Conservation (phyloP, 2,797 vertebrate species). For the Pipistrellus pygmaeus region DNA sequence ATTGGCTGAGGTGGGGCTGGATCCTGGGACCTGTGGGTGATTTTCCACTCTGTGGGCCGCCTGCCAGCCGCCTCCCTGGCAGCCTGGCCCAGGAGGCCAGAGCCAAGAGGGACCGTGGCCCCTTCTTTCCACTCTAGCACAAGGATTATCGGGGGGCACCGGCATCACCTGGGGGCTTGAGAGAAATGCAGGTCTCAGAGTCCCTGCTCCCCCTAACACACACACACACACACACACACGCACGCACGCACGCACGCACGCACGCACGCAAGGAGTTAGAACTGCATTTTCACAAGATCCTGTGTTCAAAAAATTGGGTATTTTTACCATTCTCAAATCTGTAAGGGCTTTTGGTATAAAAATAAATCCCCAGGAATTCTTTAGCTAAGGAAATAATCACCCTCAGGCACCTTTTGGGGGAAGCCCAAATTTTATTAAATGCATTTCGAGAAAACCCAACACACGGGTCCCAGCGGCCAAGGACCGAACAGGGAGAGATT, state of each 20-base stretch:
- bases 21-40: constrained; percentile 44
- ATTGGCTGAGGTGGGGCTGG: not conserved
- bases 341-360: constrained; percentile 7
- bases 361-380: constrained; percentile 52
- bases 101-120: constrained; percentile 3
- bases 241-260: too few relatives aligned
- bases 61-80: constrained; percentile 53
- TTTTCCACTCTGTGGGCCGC: constrained; percentile 71
- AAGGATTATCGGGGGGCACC: not conserved
- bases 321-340: constrained; percentile 9
- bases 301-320: not conserved
- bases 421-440: constrained; percentile 52
- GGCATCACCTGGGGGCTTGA: not conserved
- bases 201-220: not conserved
- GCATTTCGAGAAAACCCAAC: not conserved
- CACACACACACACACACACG: not conserved
- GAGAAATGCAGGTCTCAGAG: not conserved
- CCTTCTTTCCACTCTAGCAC: not conserved
- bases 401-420: constrained; percentile 12
- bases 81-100: not conserved
- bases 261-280: not conserved
- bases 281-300: not conserved
- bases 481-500: not conserved
- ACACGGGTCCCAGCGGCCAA: not conserved
- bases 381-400: constrained; percentile 44